Evolutionary conservation across 1,140 invertebrate species (phyloP), one percentile per base, ranked within the genome.

Genomic region (Hormaphis cornu): DNA sequence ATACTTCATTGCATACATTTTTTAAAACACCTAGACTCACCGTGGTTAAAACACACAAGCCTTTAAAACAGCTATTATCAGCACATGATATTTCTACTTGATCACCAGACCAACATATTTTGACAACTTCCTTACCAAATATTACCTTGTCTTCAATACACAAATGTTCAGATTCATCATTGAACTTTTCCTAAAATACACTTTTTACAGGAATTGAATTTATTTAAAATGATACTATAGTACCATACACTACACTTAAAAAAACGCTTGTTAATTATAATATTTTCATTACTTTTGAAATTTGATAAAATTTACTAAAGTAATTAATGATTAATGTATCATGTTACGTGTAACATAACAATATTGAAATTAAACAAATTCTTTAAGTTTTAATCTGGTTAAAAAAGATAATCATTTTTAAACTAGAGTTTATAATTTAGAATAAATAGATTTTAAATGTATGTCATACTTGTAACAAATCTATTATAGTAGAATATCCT

Each of bases 1-100:
- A 89, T 6, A 88, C 73, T 24, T 76, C 72, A 4, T 42, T 48
- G 50, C 71, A 72, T 37, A 77, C 80, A 54, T 85, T 81, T 77
- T 89, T 88, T 2, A 90, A 74, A 10, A 89, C 86, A 9, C 85
- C 87, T 40, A 90, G 70, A 0, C 87, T 85, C 0, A 85, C 77
- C 2, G 87, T 88, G 10, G 86, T 79, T 53, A 90, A 85, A 0
- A 87, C 83, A 76, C 86, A 83, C 74, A 86, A 84, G 7, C 85
- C 83, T 1, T 76, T 74, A 71, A 83, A 83, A 2, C 77, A 56
- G 58, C 81, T 79, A 1, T 84, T 85, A 73, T 87, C 85, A 53
- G 78, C 79, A 73, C 86, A 86, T 1, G 87, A 76, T 9, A 74
- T 72, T 22, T 76, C 73, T 48, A 69, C 61, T 48, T 72, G 52